A percentile compares a stretch with the other conserved stretches of the same genome.
Evolutionary conservation across 2,888 invertebrate species (phyloP).

Genomic region (Leptopilina myrica): DNA sequence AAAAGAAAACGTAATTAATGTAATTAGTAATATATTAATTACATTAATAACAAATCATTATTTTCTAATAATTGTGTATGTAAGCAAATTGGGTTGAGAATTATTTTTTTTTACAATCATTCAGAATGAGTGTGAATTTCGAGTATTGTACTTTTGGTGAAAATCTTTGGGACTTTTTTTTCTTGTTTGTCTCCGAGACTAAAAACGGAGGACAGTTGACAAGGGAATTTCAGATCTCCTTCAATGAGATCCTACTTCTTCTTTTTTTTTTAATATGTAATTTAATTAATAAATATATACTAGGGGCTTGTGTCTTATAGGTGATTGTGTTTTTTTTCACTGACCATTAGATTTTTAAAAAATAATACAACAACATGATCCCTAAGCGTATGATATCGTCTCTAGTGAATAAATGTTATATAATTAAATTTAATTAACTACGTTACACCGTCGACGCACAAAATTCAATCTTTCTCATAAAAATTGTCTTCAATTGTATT

Average conservation of each 20-base stretch:
- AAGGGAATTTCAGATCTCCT: conserved; percentile 34
- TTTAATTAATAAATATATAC: conserved; percentile 12
- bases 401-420: conserved; percentile 54
- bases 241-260: conserved; percentile 32
- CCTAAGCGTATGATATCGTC: conserved; percentile 54
- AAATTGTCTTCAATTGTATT: not conserved
- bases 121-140: not conserved
- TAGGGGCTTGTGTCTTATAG: conserved; percentile 26
- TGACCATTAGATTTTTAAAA: conserved; percentile 55
- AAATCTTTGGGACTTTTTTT: conserved; percentile 32
- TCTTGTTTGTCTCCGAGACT: not conserved
- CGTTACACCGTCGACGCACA: conserved; percentile 23
- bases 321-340: conserved; percentile 44
- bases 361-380: conserved; percentile 61
- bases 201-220: conserved; percentile 31
- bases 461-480: not conserved
- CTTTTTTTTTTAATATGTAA: too few species aligned
- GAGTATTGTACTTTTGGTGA: conserved; percentile 20
- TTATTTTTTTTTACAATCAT: not conserved
- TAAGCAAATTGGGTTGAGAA: not conserved
- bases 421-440: conserved; percentile 57
- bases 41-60: too few species aligned
- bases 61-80: too few species aligned
- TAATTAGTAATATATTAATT: too few species aligned
- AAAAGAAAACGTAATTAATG: too few species aligned